Evolutionary conservation across 2,888 invertebrate genomes (phyloP).

Genomic region (Agonopterix arenella): DNA sequence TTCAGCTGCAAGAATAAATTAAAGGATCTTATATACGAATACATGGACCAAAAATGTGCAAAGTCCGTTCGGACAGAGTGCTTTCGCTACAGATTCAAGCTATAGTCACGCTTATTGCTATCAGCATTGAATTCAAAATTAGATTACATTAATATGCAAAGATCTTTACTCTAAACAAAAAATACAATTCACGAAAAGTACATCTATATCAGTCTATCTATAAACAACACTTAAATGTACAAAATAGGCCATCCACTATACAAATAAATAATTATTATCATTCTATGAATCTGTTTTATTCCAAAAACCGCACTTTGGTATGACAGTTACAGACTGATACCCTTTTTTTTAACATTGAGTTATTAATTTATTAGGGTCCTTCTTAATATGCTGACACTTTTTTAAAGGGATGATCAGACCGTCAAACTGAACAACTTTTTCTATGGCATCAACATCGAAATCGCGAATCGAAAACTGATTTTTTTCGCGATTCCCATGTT

Average conservation of each 20-base stretch:
- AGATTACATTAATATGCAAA: background rate
- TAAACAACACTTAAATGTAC: constrained; percentile 41
- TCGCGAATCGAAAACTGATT: too few relatives aligned
- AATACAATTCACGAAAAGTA: constrained; percentile 10
- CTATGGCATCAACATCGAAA: too few relatives aligned
- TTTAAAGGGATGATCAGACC: too few relatives aligned
- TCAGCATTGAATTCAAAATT: background rate
- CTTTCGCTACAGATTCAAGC: background rate
- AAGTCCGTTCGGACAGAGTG: background rate
- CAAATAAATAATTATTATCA: too few relatives aligned
- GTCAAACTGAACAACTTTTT: too few relatives aligned
- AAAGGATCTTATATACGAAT: background rate
- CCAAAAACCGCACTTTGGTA: too few relatives aligned
- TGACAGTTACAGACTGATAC: too few relatives aligned
- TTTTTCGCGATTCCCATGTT: too few relatives aligned
- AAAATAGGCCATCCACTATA: constrained; percentile 44
- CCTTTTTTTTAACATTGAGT: too few relatives aligned
- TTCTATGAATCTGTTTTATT: too few relatives aligned
- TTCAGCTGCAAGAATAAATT: background rate
- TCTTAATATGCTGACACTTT: too few relatives aligned
- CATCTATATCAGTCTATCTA: constrained; percentile 45
- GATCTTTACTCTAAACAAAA: background rate
- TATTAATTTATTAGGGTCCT: too few relatives aligned
- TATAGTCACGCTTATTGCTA: background rate
- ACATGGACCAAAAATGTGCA: background rate